Conservation (phyloP, 2,113 vertebrate species). For the Leucosticte australis region DNA sequence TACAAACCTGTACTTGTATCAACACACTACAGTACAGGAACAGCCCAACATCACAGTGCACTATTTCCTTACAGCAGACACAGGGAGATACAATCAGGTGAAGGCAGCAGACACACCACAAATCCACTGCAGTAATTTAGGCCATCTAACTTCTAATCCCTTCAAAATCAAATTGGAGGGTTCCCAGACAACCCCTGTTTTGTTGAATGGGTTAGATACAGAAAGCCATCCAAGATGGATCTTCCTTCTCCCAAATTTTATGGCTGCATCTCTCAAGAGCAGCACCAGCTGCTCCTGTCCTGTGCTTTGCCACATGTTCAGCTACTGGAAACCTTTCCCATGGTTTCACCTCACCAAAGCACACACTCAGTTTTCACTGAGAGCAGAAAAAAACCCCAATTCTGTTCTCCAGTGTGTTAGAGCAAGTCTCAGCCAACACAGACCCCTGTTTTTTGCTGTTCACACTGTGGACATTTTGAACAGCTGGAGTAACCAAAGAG, state of each 20-base stretch:
- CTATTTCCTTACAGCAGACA: neutral
- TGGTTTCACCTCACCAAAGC: neutral
- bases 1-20: neutral
- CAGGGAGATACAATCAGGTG: neutral
- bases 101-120: neutral
- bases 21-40: neutral
- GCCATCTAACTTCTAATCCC: neutral
- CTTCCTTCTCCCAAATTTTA: neutral
- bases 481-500: neutral
- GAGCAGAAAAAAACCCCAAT: neutral
- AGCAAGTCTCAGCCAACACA: neutral
- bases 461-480: neutral
- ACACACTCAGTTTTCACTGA: neutral
- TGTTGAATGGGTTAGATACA: neutral
- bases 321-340: neutral
- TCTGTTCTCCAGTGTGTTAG: neutral
- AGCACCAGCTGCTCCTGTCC: neutral
- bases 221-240: neutral
- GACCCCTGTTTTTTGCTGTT: neutral
- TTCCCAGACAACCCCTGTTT: neutral
- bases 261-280: neutral
- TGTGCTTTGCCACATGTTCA: neutral
- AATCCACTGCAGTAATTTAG: neutral
- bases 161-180: neutral
- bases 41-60: neutral